Conservation (phyloP, 2,888 invertebrate species). For the Pseudolycoriella hygida region DNA sequence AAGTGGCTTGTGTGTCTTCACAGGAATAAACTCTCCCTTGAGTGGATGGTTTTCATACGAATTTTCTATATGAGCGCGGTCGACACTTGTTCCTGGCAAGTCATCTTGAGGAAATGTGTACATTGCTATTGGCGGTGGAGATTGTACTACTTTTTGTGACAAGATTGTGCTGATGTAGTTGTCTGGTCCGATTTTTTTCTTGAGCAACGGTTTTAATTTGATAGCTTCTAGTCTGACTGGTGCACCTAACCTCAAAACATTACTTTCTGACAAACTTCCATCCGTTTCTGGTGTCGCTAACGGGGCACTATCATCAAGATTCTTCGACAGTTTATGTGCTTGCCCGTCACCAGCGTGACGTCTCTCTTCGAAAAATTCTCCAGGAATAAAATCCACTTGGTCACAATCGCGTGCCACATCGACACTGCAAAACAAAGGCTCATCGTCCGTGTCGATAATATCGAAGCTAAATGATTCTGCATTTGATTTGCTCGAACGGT, state of each 20-base stretch:
- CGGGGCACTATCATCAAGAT: conserved; percentile 26
- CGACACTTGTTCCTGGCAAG: conserved; percentile 15
- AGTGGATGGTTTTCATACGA: conserved; percentile 12
- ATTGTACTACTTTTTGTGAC: conserved; percentile 18
- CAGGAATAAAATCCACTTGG: conserved; percentile 30
- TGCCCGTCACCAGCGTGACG: conserved; percentile 20
- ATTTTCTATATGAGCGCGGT: not conserved
- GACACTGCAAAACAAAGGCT: not conserved
- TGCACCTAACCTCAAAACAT: conserved; percentile 25
- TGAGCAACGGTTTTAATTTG: conserved; percentile 39
- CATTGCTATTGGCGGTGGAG: not conserved
- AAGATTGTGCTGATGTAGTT: conserved; percentile 53
- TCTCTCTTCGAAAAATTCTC: conserved; percentile 32
- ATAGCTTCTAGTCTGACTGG: conserved; percentile 18
- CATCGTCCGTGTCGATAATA: conserved; percentile 55
- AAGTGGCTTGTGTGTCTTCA: conserved; percentile 49
- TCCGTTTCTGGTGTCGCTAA: conserved; percentile 43
- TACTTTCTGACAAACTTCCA: conserved; percentile 20
- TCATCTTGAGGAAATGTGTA: conserved; percentile 16
- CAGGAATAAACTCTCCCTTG: conserved; percentile 20
- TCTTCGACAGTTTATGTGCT: conserved; percentile 25
- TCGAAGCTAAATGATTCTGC: conserved; percentile 74
- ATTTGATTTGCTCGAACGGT: conserved; percentile 43
- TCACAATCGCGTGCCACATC: conserved; percentile 4
- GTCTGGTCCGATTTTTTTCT: conserved; percentile 51